These are phyloP conservation scores for Bradynema listronoti DNA, from an alignment of 1,140 invertebrate genomes.

Conservation along the genomic window DNA sequence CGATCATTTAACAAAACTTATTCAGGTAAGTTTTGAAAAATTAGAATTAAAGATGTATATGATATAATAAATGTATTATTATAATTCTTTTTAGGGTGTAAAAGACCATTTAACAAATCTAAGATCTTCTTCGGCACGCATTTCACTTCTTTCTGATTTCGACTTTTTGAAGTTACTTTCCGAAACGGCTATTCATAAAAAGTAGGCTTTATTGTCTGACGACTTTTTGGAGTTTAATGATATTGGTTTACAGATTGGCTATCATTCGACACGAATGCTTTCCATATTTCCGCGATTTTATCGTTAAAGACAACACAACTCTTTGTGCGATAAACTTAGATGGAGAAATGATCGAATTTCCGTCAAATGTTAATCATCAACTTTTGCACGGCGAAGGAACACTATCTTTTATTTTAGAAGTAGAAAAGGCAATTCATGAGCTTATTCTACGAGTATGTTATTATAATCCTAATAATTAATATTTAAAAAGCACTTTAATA, in stretches of 20 bases:
- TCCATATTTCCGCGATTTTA: constrained; percentile 20
- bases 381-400: constrained; percentile 26
- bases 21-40: constrained; percentile 18
- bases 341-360: constrained; percentile 23
- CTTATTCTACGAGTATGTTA: constrained; percentile 28
- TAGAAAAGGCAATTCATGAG: constrained; percentile 20
- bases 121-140: constrained; percentile 6
- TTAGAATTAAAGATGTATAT: no score
- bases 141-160: constrained; percentile 25
- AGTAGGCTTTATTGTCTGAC: no score
- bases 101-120: constrained; percentile 23
- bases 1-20: constrained; percentile 23
- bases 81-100: constrained; percentile 24
- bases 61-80: background rate
- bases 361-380: constrained; percentile 15
- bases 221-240: no score
- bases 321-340: constrained; percentile 27
- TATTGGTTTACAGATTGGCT: constrained; percentile 11
- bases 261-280: constrained; percentile 34
- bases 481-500: background rate
- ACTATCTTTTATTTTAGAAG: constrained; percentile 1
- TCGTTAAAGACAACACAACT: constrained; percentile 24
- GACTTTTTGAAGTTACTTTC: constrained; percentile 30
- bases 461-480: constrained; percentile 1
- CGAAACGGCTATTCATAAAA: constrained; percentile 9